These are phyloP conservation scores for Leptosomus discolor DNA, from an alignment of 2,113 vertebrate genomes.

Conservation along the genomic window DNA sequence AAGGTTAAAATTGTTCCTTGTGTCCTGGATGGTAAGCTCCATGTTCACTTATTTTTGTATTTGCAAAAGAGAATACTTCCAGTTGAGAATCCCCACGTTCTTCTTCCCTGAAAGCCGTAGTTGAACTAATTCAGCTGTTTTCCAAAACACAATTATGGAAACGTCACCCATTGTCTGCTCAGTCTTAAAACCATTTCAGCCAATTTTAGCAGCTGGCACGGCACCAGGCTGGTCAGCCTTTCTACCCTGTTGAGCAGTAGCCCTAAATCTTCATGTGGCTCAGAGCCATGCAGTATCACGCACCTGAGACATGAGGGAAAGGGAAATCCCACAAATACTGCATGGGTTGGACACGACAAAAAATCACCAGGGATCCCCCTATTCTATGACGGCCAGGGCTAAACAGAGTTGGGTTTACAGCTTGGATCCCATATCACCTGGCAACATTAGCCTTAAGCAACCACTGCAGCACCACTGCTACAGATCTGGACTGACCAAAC, in stretches of 20 bases:
- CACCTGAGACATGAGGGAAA: not conserved
- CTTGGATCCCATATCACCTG: not conserved
- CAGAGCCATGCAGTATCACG: not conserved
- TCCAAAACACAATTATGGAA: not conserved
- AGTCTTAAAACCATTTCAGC: not conserved
- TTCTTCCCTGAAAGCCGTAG: not conserved
- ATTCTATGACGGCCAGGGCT: not conserved
- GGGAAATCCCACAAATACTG: not conserved
- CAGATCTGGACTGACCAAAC: not conserved
- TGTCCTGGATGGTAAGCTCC: not conserved
- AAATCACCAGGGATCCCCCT: not conserved
- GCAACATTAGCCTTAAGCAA: not conserved
- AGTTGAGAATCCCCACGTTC: not conserved
- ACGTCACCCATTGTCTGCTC: not conserved
- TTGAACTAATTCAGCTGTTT: not conserved
- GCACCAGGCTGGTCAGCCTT: not conserved
- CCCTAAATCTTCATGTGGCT: not conserved
- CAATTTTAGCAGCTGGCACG: not conserved
- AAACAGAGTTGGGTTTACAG: not conserved
- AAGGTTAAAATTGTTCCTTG: not conserved
- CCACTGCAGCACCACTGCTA: not conserved
- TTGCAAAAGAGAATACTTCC: not conserved
- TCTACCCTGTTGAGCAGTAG: not conserved
- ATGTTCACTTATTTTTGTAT: not conserved
- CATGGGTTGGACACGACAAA: not conserved